These are phyloP conservation scores for Acronicta psi DNA, from an alignment of 2,888 invertebrate species.

Conservation along the genomic window DNA sequence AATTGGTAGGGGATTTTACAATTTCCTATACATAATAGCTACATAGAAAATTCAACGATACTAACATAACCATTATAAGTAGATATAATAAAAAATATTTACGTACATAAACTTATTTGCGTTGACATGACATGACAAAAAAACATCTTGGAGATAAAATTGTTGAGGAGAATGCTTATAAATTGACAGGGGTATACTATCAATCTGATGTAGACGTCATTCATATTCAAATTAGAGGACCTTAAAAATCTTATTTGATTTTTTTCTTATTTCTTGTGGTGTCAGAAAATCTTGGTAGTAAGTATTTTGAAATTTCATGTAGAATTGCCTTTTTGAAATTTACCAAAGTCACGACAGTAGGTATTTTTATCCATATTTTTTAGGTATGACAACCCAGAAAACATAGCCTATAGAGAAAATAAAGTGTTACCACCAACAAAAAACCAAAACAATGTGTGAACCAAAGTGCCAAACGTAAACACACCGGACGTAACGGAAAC, in stretches of 20 bases:
- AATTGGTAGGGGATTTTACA: too few species aligned
- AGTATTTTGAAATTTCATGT: too few species aligned
- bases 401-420: constrained; percentile 20
- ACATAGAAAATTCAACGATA: too few species aligned
- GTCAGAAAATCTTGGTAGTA: constrained; percentile 2
- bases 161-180: background rate
- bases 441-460: constrained; percentile 38
- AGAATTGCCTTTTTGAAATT: too few species aligned
- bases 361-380: too few species aligned
- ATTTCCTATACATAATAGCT: too few species aligned
- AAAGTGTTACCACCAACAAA: constrained; percentile 13
- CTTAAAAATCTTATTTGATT: background rate
- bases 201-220: constrained; percentile 11
- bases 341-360: too few species aligned
- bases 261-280: constrained; percentile 4
- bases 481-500: constrained; percentile 31
- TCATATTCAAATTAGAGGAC: constrained; percentile 16
- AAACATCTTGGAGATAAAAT: too few species aligned
- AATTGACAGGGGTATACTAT: constrained; percentile 26
- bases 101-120: too few species aligned
- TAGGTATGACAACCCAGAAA: constrained; percentile 16
- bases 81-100: too few species aligned
- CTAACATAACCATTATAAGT: too few species aligned
- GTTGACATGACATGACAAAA: too few species aligned
- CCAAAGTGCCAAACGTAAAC: constrained; percentile 42